Base-by-base conservation (phyloP, 2,797 vertebrate species). In the Nyctibius grandis region DNA sequence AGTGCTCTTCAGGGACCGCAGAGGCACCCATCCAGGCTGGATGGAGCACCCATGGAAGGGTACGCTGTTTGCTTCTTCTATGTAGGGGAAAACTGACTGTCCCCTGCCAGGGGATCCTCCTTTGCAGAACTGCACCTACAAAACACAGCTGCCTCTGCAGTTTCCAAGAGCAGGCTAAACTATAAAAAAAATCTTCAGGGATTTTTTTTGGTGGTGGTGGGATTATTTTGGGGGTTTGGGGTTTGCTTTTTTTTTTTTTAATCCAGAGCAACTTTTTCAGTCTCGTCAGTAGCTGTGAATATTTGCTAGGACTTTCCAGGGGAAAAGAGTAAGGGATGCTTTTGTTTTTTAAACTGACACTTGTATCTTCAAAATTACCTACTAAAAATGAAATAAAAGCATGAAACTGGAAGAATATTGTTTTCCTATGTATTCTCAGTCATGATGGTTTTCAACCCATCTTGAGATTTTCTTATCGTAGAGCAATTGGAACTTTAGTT, bases 1-100 rank as follows among this genome's bases (percentile, higher is more conserved):
- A 23, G 42, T 3, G 28, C 5, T 51, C 33, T 33, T 50, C 51
- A 44, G n/a, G 54, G 53, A 26, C 6, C 23, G 12, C 1, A 7
- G n/a, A 31, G 36, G 2, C 15, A 21, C 1, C 0, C 26, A 6
- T 15, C 8, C 25, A 5, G 25, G 25, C 19, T 69, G 31, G 25
- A 12, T 8, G 20, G 45, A 56, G 31, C 20, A 14, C 42, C 15
- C 4, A 3, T 5, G 8, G 5, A 12, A 65, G 42, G 2, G 0
- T 12, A 5, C 0, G 0, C 7, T 5, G 3, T 21, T 54, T 33
- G 12, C 12, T 28, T 6, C 22, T 22, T 10, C 21, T 33, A 0
- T 0, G 9, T 2, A 11, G 15, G 23, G 28, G 33, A 29, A 11
- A 48, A 6, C 11, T 18, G 25, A 12, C 45, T 28, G 12, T 3